Percentiles rank a stretch among this genome's conserved stretches.
phyloP scores from a whole-genome alignment of 1,140 invertebrate species.

The Conus ventricosus region DNA sequence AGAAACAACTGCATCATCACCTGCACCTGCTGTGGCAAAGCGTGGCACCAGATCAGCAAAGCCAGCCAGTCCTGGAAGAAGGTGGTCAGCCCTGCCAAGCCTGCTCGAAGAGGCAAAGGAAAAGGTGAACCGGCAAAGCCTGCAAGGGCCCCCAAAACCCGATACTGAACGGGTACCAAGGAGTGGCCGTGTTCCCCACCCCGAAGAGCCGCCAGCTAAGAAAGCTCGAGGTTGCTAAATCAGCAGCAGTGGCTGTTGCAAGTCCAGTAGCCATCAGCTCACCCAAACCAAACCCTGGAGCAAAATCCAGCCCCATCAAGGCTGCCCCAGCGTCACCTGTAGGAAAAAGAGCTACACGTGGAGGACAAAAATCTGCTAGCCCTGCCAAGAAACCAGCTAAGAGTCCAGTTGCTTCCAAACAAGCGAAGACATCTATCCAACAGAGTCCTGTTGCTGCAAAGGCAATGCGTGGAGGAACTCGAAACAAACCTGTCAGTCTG shows the following conservation, averaged over 20 bases:
- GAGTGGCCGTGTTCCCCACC: background rate
- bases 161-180: background rate
- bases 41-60: background rate
- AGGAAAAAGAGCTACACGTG: background rate
- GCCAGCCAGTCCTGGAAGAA: background rate
- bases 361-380: background rate
- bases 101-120: background rate
- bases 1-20: background rate
- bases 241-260: background rate
- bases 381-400: background rate
- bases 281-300: background rate
- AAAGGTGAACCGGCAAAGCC: background rate
- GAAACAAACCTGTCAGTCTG: background rate
- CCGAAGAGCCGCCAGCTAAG: constrained; percentile 9
- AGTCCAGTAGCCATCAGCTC: background rate
- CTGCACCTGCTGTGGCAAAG: background rate
- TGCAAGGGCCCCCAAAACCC: background rate
- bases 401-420: background rate
- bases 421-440: background rate
- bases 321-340: background rate
- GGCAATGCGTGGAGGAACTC: background rate
- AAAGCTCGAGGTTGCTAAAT: background rate
- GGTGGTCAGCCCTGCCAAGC: constrained; percentile 8
- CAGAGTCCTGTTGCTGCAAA: background rate
- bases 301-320: background rate